These are phyloP conservation scores for Limnephilus auricula DNA, from an alignment of 2,888 invertebrate genomes.

Conservation along the genomic window DNA sequence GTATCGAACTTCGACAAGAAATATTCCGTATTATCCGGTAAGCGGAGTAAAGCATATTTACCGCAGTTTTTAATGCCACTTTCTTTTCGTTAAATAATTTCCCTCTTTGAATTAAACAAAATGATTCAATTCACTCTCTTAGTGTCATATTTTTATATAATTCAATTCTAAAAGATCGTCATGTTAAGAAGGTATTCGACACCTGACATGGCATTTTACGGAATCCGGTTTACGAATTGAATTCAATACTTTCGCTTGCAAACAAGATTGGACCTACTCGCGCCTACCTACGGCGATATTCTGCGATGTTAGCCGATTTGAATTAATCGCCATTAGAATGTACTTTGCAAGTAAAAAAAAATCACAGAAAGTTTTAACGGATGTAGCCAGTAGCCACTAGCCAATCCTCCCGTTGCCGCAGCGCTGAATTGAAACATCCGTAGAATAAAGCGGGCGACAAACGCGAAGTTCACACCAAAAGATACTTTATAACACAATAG, in stretches of 20 bases:
- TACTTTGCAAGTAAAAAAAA: background rate
- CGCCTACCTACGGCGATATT: background rate
- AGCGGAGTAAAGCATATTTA: too few species aligned
- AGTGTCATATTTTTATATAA: background rate
- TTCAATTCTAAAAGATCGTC: background rate
- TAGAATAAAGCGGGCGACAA: too few species aligned
- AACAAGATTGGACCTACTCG: slow-evolving; percentile 9
- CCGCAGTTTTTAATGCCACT: too few species aligned
- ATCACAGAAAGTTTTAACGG: slow-evolving; percentile 1
- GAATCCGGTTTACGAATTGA: slow-evolving; percentile 39
- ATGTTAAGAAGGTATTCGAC: slow-evolving; percentile 6
- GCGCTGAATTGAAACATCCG: background rate
- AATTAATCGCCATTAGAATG: slow-evolving; percentile 6
- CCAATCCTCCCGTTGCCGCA: background rate
- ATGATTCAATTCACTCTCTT: too few species aligned
- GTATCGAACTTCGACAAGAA: too few species aligned
- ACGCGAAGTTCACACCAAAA: too few species aligned
- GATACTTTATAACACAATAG: too few species aligned
- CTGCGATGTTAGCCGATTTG: background rate
- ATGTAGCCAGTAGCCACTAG: background rate
- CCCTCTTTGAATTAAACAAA: too few species aligned
- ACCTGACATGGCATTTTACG: slow-evolving; percentile 32
- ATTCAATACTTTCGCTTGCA: slow-evolving; percentile 46
- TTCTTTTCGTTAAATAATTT: too few species aligned
- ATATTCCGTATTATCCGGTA: too few species aligned